Evolutionary conservation across 1,140 invertebrate genomes (phyloP).

Genomic region (Diabrotica undecimpunctata): DNA sequence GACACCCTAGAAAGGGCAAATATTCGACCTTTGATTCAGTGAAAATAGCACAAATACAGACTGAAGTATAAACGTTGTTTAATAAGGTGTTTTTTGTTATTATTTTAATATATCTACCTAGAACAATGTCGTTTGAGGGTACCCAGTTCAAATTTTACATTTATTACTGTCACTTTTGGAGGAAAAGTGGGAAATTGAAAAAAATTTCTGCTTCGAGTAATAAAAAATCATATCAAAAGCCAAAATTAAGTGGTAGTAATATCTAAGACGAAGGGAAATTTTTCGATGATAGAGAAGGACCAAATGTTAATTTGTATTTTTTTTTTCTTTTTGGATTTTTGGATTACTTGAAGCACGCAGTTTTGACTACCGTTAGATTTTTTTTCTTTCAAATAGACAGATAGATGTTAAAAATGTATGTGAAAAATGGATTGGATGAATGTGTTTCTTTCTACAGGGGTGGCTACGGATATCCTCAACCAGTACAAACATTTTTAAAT

Average conservation of each 20-base stretch:
- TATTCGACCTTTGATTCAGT: too few species aligned
- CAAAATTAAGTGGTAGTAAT: slow-evolving; percentile 5
- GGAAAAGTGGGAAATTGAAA: neutral
- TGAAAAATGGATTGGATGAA: slow-evolving; percentile 18
- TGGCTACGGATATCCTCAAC: neutral
- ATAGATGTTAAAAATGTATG: slow-evolving; percentile 14
- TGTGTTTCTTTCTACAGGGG: neutral
- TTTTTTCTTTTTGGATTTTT: neutral
- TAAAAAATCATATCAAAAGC: neutral
- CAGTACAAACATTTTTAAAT: too few species aligned
- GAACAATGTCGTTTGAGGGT: too few species aligned
- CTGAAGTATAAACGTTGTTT: too few species aligned
- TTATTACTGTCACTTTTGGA: slow-evolving; percentile 15
- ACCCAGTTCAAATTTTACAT: too few species aligned
- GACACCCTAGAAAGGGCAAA: too few species aligned
- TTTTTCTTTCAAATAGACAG: slow-evolving; percentile 13
- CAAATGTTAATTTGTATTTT: slow-evolving; percentile 4
- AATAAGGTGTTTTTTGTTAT: too few species aligned
- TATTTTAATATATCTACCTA: too few species aligned
- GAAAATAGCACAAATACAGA: too few species aligned
- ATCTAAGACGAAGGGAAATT: slow-evolving; percentile 9
- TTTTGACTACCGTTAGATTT: slow-evolving; percentile 26
- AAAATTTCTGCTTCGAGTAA: neutral
- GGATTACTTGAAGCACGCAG: slow-evolving; percentile 1
- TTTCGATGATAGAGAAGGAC: slow-evolving; percentile 7